Conservation (phyloP, 2,797 vertebrate species). For the Enteromius paludinosus region DNA sequence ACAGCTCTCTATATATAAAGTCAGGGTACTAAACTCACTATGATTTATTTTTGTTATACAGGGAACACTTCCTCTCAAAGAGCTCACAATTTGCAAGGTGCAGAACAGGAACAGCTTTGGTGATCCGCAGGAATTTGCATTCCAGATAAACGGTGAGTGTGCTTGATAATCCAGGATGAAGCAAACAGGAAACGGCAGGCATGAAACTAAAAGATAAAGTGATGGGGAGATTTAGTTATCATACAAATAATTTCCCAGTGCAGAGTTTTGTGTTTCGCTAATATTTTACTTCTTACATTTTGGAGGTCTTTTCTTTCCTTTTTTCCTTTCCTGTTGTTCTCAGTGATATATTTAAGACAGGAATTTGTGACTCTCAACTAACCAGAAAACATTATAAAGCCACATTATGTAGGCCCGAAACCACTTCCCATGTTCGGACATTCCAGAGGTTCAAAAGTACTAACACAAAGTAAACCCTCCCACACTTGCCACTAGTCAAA, state of each 20-base stretch:
- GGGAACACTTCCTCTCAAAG: constrained; percentile 90
- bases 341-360: neutral
- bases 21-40: neutral
- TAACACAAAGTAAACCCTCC: constrained; percentile 73
- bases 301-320: too few species aligned
- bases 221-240: constrained; percentile 2
- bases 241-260: neutral
- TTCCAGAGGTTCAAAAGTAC: constrained; percentile 74
- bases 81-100: constrained; percentile 83
- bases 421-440: constrained; percentile 71
- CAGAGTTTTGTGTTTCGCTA: neutral
- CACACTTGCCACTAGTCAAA: constrained; percentile 68
- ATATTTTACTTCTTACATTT: neutral
- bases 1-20: neutral
- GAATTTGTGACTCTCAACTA: neutral
- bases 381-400: constrained; percentile 39
- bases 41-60: constrained; percentile 65
- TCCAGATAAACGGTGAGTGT: constrained; percentile 88
- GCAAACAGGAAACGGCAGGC: neutral
- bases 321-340: neutral
- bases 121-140: constrained; percentile 81
- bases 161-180: neutral
- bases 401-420: constrained; percentile 64
- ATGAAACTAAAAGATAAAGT: constrained; percentile 26
- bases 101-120: constrained; percentile 77